These are phyloP conservation scores for Pteria penguin DNA, from an alignment of 2,888 invertebrate species.

Conservation along the genomic window DNA sequence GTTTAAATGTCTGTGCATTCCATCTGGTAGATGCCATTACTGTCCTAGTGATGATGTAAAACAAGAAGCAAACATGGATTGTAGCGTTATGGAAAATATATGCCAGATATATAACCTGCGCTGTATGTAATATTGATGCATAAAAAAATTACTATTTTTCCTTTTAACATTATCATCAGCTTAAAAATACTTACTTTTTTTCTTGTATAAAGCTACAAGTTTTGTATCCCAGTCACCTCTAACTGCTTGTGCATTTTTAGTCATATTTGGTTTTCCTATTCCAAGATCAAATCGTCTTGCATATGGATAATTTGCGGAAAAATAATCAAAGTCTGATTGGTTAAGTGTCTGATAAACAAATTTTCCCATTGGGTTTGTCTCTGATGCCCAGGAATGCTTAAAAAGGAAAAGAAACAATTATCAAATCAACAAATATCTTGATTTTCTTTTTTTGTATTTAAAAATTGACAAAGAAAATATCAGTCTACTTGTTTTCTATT, in stretches of 20 bases:
- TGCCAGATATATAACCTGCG: no score
- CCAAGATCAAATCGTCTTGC: slow-evolving; percentile 65
- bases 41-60: no score
- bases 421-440: background rate
- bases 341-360: slow-evolving; percentile 72
- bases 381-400: slow-evolving; percentile 65
- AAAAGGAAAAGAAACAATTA: slow-evolving; percentile 4
- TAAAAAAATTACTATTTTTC: no score
- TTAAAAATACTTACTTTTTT: slow-evolving; percentile 59
- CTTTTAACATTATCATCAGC: no score
- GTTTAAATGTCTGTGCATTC: no score
- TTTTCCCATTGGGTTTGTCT: slow-evolving; percentile 58
- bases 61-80: no score
- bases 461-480: no score
- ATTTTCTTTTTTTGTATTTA: background rate
- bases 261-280: slow-evolving; percentile 72
- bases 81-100: no score
- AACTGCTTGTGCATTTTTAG: slow-evolving; percentile 64
- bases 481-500: background rate
- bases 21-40: no score
- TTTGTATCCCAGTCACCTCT: slow-evolving; percentile 65
- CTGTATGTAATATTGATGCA: no score
- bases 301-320: slow-evolving; percentile 63
- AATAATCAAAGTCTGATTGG: slow-evolving; percentile 69
- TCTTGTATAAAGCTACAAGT: slow-evolving; percentile 53